Evolutionary conservation across 2,888 invertebrate genomes (phyloP).

Genomic region (Mythimna albipuncta): DNA sequence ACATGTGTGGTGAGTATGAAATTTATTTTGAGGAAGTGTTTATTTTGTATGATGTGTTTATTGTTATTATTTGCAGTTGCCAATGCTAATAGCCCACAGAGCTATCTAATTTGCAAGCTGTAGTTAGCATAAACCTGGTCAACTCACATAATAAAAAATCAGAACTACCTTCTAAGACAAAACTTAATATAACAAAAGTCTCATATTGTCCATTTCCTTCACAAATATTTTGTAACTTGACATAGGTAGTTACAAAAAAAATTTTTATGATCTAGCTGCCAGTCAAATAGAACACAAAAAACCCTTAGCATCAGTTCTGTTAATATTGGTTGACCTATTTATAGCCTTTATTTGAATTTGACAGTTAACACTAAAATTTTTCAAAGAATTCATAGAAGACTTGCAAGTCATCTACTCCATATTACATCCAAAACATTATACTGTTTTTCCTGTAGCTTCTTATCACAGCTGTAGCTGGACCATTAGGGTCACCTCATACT

Average conservation of each 20-base stretch:
- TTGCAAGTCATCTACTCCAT: neutral
- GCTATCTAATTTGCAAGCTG: neutral
- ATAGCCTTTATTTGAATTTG: neutral
- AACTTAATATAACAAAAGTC: neutral
- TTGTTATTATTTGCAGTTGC: neutral
- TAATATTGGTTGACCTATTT: neutral
- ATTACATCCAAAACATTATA: neutral
- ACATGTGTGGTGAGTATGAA: conserved; percentile 90
- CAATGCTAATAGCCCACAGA: neutral
- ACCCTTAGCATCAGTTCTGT: too few species aligned
- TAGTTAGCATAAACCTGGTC: neutral
- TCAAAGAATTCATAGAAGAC: neutral
- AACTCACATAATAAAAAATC: neutral
- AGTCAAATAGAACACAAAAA: neutral
- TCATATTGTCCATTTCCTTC: neutral
- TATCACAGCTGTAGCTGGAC: neutral
- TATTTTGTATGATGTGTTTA: neutral
- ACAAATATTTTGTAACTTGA: neutral
- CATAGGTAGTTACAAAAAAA: neutral
- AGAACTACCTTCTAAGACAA: neutral
- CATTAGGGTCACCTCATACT: neutral
- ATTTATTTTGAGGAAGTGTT: conserved; percentile 8
- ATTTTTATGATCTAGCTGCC: neutral
- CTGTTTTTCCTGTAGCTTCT: neutral
- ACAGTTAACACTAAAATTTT: neutral